Conservation (phyloP, 2,797 vertebrate species). For the Argyrosomus regius region DNA sequence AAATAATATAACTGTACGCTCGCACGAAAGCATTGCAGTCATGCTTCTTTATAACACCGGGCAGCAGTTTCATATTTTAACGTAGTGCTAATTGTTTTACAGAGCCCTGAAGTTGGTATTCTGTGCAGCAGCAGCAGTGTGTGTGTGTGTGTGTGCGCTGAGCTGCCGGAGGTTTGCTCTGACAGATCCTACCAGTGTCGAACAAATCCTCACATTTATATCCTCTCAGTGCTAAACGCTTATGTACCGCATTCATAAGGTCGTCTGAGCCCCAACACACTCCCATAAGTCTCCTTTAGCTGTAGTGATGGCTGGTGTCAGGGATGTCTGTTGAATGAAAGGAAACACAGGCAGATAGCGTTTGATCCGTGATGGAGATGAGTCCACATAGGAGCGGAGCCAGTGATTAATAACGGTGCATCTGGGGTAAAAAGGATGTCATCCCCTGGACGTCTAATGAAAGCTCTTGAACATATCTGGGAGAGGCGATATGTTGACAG, state of each 20-base stretch:
- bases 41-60: conserved; percentile 53
- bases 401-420: conserved; percentile 85
- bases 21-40: conserved; percentile 63
- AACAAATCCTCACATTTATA: conserved; percentile 80
- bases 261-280: conserved; percentile 78
- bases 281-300: conserved; percentile 87
- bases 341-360: conserved; percentile 85
- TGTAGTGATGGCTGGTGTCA: conserved; percentile 84
- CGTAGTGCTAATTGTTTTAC: conserved; percentile 71
- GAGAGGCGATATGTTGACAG: conserved; percentile 85
- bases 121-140: not conserved
- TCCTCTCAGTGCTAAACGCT: conserved; percentile 80
- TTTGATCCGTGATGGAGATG: conserved; percentile 88
- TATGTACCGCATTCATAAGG: conserved; percentile 82
- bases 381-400: conserved; percentile 79
- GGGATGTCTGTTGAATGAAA: conserved; percentile 83
- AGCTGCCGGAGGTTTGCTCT: conserved; percentile 60
- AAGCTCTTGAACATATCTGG: conserved; percentile 86
- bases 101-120: conserved; percentile 51
- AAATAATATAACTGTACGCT: conserved; percentile 71
- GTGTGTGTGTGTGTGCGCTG: not conserved
- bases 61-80: conserved; percentile 53
- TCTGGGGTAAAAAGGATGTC: conserved; percentile 84
- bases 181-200: conserved; percentile 75
- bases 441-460: conserved; percentile 85